These are phyloP conservation scores for Nymphalis c-album DNA, from an alignment of 2,888 invertebrate species.

Conservation along the genomic window DNA sequence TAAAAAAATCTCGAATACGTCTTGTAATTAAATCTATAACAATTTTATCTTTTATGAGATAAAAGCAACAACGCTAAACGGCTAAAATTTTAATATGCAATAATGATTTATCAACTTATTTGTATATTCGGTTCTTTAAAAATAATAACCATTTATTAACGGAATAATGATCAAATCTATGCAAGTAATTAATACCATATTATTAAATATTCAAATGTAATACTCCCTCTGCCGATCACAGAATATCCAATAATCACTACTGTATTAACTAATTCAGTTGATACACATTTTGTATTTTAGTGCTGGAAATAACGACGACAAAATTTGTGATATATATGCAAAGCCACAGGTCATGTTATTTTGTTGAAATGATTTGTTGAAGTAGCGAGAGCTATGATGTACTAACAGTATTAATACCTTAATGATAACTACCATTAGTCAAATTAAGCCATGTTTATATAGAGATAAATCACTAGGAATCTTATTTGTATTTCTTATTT, in stretches of 20 bases:
- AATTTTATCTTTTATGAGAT: too few relatives aligned
- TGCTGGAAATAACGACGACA: slow-evolving; percentile 34
- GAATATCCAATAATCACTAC: slow-evolving; percentile 32
- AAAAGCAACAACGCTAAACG: too few relatives aligned
- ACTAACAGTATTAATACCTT: background rate
- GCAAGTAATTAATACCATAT: slow-evolving; percentile 5
- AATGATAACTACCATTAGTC: background rate
- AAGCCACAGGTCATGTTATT: slow-evolving; percentile 47
- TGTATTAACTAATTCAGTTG: slow-evolving; percentile 55
- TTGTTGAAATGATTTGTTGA: too few relatives aligned
- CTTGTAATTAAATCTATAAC: too few relatives aligned
- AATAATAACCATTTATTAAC: background rate
- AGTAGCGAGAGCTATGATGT: slow-evolving; percentile 53
- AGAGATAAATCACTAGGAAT: background rate
- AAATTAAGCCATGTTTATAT: background rate
- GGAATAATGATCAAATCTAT: background rate
- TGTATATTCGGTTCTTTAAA: too few relatives aligned
- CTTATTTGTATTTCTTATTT: background rate
- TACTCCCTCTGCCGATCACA: slow-evolving; percentile 42
- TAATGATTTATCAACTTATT: too few relatives aligned
- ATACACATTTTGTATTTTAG: slow-evolving; percentile 44
- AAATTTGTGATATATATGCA: slow-evolving; percentile 36
- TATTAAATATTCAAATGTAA: slow-evolving; percentile 67
- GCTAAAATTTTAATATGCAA: too few relatives aligned
- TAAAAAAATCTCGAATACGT: too few relatives aligned